Conservation (phyloP, 92 coral and sea anemone species). For the Zoanthus solanderi region DNA sequence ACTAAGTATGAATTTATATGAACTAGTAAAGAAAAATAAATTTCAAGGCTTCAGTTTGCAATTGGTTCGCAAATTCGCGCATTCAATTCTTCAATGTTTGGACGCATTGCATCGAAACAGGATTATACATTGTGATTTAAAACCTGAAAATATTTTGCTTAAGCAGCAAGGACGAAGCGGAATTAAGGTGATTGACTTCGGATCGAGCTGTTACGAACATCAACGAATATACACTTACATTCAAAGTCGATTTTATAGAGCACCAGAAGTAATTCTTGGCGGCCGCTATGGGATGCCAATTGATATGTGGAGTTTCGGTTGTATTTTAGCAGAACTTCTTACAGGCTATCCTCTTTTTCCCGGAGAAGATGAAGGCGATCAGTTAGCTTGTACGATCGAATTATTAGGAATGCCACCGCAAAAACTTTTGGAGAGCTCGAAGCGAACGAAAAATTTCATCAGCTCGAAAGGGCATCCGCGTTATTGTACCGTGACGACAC, state of each 20-base stretch:
- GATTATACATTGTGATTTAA: conserved; percentile 95
- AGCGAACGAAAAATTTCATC: conserved; percentile 91
- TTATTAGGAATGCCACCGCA: conserved; percentile 90
- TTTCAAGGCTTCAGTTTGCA: conserved; percentile 97
- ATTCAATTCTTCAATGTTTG: conserved; percentile 95
- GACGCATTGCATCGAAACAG: conserved; percentile 93
- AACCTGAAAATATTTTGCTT: conserved; percentile 95
- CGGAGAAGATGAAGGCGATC: conserved; percentile 99
- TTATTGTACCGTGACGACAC: conserved; percentile 91
- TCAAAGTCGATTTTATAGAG: conserved; percentile 98
- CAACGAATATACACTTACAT: conserved; percentile 97
- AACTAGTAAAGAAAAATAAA: conserved; percentile 96
- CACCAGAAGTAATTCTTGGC: conserved; percentile 98
- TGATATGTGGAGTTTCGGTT: conserved; percentile 99
- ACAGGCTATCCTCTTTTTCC: conserved; percentile 98
- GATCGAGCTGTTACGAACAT: conserved; percentile 99
- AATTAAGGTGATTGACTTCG: conserved; percentile 97
- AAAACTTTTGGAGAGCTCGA: conserved; percentile 84
- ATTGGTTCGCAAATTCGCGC: conserved; percentile 96
- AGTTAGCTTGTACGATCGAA: conserved; percentile 97
- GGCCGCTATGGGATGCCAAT: conserved; percentile 97
- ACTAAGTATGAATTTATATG: conserved; percentile 96
- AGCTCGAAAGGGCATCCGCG: conserved; percentile 98
- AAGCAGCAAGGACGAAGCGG: conserved; percentile 99
- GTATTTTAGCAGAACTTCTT: conserved; percentile 95